Percentiles rank a stretch among this genome's conserved stretches.
Conservation (phyloP, 2,113 vertebrate genomes). For the Orientallactaga bullata region DNA sequence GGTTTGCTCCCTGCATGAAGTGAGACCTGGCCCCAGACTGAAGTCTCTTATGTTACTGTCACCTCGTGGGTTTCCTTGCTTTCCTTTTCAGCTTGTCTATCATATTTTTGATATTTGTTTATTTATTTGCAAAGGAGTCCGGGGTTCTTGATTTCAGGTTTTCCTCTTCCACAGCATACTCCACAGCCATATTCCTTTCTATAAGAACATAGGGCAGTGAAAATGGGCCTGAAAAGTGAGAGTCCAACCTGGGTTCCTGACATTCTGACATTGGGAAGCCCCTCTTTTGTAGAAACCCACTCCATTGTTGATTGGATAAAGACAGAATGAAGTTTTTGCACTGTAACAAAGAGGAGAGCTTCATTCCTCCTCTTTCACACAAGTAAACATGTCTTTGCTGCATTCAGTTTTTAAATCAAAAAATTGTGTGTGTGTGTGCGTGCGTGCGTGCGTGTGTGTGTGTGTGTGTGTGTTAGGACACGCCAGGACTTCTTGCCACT, state of each 20-base stretch:
- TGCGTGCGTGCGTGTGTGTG: too few relatives aligned
- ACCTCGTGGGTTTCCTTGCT: not conserved
- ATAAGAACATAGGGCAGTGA: fast-evolving
- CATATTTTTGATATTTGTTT: too few relatives aligned
- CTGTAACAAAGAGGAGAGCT: not conserved
- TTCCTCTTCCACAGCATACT: not conserved
- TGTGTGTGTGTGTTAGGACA: too few relatives aligned
- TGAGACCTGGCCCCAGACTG: not conserved
- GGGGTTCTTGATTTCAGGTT: not conserved
- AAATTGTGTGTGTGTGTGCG: too few relatives aligned
- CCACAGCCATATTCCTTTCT: not conserved
- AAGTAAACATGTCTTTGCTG: not conserved
- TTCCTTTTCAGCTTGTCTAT: not conserved
- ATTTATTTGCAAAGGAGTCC: too few relatives aligned
- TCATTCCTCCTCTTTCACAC: not conserved
- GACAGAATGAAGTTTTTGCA: not conserved
- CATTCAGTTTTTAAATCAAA: not conserved
- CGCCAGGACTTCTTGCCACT: too few relatives aligned
- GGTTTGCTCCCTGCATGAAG: not conserved
- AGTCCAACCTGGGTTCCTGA: not conserved
- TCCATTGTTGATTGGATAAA: not conserved
- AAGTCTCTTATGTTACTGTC: not conserved
- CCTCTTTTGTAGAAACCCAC: too few relatives aligned
- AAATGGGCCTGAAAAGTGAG: not conserved
- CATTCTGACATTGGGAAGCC: too few relatives aligned